A percentile compares a stretch with the other conserved stretches of the same genome.
Conservation (phyloP, 2,888 invertebrate species). For the Zaprionus obscuricornis region DNA sequence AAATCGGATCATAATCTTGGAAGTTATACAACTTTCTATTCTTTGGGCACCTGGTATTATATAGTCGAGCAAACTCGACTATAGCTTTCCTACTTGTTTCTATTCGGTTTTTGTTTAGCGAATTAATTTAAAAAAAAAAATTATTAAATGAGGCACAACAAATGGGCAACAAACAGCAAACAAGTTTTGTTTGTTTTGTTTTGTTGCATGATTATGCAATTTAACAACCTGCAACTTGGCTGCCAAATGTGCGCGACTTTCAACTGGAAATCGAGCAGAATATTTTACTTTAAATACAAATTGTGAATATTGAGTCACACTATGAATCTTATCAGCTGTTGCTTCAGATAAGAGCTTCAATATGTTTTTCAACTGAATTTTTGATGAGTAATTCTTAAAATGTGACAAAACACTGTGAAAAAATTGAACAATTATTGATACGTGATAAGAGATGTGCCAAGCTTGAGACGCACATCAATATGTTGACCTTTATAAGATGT, state of each 20-base stretch:
- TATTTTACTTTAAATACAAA: slow-evolving; percentile 10
- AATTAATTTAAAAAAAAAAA: slow-evolving; percentile 53
- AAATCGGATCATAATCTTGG: no score
- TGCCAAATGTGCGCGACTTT: slow-evolving; percentile 3
- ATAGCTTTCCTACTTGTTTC: no score
- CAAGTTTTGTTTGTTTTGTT: slow-evolving; percentile 49
- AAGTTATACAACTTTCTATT: no score
- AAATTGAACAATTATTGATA: slow-evolving; percentile 62
- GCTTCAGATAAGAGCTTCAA: slow-evolving; percentile 29
- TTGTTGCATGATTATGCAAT: slow-evolving; percentile 47
- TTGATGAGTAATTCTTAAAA: slow-evolving; percentile 26
- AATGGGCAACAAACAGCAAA: slow-evolving; percentile 51
- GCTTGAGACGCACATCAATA: slow-evolving; percentile 13
- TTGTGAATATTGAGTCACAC: slow-evolving; percentile 48
- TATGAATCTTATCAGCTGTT: slow-evolving; percentile 43
- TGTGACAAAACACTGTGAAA: slow-evolving; percentile 47
- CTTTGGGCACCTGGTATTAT: no score
- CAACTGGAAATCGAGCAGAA: slow-evolving; percentile 26
- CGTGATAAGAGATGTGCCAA: slow-evolving; percentile 40
- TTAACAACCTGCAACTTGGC: slow-evolving; percentile 15
- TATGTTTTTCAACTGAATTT: slow-evolving; percentile 28
- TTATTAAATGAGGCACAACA: slow-evolving; percentile 60
- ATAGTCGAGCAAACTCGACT: no score
- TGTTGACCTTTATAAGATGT: no score
- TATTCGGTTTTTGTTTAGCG: slow-evolving; percentile 50